These are phyloP conservation scores for Baccha elongata DNA, from an alignment of 2,888 invertebrate genomes.

Conservation along the genomic window DNA sequence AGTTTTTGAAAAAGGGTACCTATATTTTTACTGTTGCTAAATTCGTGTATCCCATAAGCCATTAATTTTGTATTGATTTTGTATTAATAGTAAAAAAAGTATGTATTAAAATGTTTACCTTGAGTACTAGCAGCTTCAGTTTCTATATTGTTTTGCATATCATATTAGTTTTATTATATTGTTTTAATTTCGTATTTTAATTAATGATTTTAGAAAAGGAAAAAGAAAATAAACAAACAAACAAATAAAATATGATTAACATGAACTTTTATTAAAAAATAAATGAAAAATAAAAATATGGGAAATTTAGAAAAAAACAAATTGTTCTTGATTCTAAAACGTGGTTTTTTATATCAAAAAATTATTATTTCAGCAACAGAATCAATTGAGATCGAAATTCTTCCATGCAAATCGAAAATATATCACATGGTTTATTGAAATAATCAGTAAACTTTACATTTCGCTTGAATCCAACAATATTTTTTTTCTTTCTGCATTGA, in stretches of 20 bases:
- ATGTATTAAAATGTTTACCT: constrained; percentile 77
- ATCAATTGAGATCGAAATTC: too few species aligned
- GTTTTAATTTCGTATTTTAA: constrained; percentile 15
- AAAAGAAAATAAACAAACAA: constrained; percentile 45
- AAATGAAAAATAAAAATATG: constrained; percentile 46
- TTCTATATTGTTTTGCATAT: constrained; percentile 75
- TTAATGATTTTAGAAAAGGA: constrained; percentile 39
- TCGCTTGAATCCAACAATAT: too few species aligned
- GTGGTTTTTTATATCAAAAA: too few species aligned
- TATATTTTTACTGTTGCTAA: not conserved
- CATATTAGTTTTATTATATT: constrained; percentile 22
- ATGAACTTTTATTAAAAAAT: constrained; percentile 34
- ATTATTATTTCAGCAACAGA: too few species aligned
- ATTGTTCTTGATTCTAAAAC: too few species aligned
- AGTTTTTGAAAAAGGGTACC: not conserved
- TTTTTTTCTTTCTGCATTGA: too few species aligned
- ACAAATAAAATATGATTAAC: constrained; percentile 53
- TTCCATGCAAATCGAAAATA: too few species aligned
- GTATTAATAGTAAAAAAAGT: constrained; percentile 25
- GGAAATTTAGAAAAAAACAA: constrained; percentile 38
- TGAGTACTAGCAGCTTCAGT: constrained; percentile 78
- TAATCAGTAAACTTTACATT: too few species aligned
- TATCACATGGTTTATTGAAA: too few species aligned
- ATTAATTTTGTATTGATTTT: constrained; percentile 23
- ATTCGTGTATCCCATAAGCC: constrained; percentile 36